A percentile compares a stretch with the other conserved stretches of the same genome.
These are phyloP conservation scores for Macrotis lagotis DNA, from an alignment of 2,113 vertebrate genomes.

Conservation along the genomic window DNA sequence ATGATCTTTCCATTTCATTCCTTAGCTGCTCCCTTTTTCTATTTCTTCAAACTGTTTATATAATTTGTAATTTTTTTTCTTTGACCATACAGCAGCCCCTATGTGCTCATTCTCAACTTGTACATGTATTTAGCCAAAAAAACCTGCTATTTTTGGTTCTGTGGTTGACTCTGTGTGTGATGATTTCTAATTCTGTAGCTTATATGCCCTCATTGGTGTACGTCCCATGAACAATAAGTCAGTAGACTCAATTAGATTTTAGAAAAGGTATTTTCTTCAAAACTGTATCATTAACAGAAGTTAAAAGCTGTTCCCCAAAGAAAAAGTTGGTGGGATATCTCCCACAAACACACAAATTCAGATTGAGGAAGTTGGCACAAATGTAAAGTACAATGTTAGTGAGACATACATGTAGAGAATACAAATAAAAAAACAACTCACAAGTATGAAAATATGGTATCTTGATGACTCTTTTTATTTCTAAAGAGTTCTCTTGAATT, in stretches of 20 bases:
- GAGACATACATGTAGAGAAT: too few relatives aligned
- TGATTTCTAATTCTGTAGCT: background rate
- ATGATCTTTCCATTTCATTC: too few relatives aligned
- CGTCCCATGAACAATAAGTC: background rate
- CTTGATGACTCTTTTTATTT: too few relatives aligned
- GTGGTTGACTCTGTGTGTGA: background rate
- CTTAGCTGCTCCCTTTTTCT: background rate
- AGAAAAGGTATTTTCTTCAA: background rate
- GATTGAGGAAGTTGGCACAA: too few relatives aligned
- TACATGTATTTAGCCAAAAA: background rate
- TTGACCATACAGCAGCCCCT: background rate
- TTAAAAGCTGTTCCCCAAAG: too few relatives aligned
- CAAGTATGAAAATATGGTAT: too few relatives aligned
- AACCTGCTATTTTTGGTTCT: background rate
- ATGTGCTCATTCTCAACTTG: background rate
- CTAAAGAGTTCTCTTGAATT: too few relatives aligned
- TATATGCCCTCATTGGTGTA: background rate
- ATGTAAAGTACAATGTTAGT: too few relatives aligned
- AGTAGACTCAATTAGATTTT: too few relatives aligned
- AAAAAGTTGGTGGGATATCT: too few relatives aligned
- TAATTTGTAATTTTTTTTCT: background rate
- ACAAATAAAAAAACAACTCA: too few relatives aligned
- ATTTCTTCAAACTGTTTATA: background rate
- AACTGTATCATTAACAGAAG: background rate
- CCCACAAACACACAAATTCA: too few relatives aligned